Evolutionary conservation across 2,888 invertebrate species (phyloP), one percentile per base, ranked within the genome.

Genomic region (Atrina japonica): DNA sequence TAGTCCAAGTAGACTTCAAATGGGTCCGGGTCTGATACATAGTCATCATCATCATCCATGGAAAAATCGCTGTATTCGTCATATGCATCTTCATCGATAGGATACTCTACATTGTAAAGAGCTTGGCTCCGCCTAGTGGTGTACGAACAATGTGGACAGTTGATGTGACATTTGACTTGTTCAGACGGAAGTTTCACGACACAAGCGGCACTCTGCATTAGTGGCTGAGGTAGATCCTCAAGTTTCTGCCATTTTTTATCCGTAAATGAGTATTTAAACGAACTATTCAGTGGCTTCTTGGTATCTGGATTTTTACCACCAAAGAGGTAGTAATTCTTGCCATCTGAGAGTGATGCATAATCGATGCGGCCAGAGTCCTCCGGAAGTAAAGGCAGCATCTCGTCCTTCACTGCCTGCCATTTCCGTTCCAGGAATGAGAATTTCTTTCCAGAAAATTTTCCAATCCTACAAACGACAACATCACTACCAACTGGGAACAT

Each of bases 81-180:
- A 43, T 80, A 75, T 1, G 72, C 74, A 47, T 77, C 77, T 21
- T 76, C 76, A 16, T 78, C 75, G 29, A 66, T 72, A 2, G 80
- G 77, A 30, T 76, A 76, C 16, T 77, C 76, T 7, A 82, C 74
- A 61, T 80, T 67, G 66, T 85, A 83, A 2, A 73, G 58, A 2
- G 83, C 82, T 58, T 75, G 77, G 47, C 77, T 78, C 7, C 79
- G 71, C 0, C 72, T 75, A 0, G 78, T 66, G 14, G 68, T 49
- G 56, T 66, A 81, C n/a, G 40, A 41, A 70, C 85, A 85, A 68
- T 85, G 85, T 0, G 83, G 85, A 63, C 85, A 85, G 27, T 82
- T 77, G 23, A 81, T 76, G 56, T 83, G 82, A 60, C 85, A 85
- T 27, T 77, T 61, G 3, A 83, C 67, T 21, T 77, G 71, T n/a